Evolutionary conservation across 2,888 invertebrate species (phyloP), one percentile per base, ranked within the genome.

Genomic region (Hylaea fasciaria): DNA sequence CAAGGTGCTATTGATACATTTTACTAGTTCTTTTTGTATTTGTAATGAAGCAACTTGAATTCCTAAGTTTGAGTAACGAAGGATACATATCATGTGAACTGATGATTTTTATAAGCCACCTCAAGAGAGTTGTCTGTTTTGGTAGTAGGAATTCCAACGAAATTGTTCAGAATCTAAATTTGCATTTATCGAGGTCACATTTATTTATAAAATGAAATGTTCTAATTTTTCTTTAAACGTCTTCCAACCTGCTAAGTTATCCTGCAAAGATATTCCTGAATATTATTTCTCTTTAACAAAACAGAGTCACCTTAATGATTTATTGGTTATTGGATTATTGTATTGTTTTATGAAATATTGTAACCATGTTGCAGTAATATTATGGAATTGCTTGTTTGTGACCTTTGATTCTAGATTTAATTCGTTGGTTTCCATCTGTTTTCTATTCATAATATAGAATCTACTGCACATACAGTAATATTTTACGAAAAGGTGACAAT

Each of bases 21-120:
- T 44, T 32, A 32, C 10, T 22, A 12, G 22, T 44, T 22, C 9
- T 44, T 44, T 44, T 28, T 2, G 9, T 37, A 12, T 10, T 37
- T 40, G 40, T 40, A 8, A 40, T 40, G 14, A 40, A 40, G 3
- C n/a, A n/a, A n/a, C 12, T 5, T 12, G 22, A 22, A 22, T n/a
- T 22, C 13, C 44, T 12, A 9, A 28, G 43, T 11, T 22, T 11
- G 9, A 12, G 17, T 5, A 22, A 43, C 37, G 8, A 40, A 40
- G 14, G 44, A 44, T 29, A 45, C 45, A 45, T 45, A 45, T 29
- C 29, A 45, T 17, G 13, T 13, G 45, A 45, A 45, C 45, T 45
- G 45, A 29, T 29, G 45, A 45, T n/a, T 29, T 45, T 45, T 13
- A 45, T 45, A 28, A n/a, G 45, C 28, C 13, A n/a, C 22, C n/a